Percentiles rank a stretch among this genome's conserved stretches.
phyloP scores from a whole-genome alignment of 2,888 invertebrate species.

The Caenorhabditis zanzibari region DNA sequence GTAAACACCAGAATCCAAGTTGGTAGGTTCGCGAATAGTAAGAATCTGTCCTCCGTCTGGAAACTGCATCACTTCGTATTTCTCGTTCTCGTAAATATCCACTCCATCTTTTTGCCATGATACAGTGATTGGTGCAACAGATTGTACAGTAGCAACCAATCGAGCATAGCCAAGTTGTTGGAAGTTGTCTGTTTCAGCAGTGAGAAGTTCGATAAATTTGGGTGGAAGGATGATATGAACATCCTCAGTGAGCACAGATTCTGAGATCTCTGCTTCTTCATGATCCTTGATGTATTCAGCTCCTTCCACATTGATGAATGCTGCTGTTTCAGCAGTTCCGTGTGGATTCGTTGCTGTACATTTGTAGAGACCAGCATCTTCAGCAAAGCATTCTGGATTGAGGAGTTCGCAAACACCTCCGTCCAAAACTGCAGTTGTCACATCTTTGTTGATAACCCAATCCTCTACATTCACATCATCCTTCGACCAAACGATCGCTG shows the following conservation, averaged over 20 bases:
- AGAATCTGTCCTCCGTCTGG: constrained; percentile 75
- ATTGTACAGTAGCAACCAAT: constrained; percentile 71
- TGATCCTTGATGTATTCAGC: constrained; percentile 67
- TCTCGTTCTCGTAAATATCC: constrained; percentile 63
- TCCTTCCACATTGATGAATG: constrained; percentile 74
- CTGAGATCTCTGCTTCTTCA: constrained; percentile 73
- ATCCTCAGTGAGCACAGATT: constrained; percentile 65
- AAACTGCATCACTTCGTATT: constrained; percentile 75
- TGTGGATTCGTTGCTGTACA: constrained; percentile 75
- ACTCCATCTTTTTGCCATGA: constrained; percentile 73
- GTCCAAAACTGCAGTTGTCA: constrained; percentile 68
- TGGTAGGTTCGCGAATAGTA: constrained; percentile 66
- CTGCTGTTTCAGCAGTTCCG: constrained; percentile 76
- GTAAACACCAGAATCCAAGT: constrained; percentile 72
- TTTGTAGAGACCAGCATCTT: constrained; percentile 76
- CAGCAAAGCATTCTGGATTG: constrained; percentile 71
- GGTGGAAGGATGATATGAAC: constrained; percentile 72
- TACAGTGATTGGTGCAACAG: constrained; percentile 68
- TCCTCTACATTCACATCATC: constrained; percentile 75
- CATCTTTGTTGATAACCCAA: constrained; percentile 76
- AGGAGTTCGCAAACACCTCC: constrained; percentile 75
- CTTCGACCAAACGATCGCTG: constrained; percentile 77
- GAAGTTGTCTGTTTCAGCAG: constrained; percentile 72
- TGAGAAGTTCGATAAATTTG: constrained; percentile 72
- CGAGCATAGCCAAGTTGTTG: constrained; percentile 70